Evolutionary conservation across 2,888 invertebrate genomes (phyloP).

Genomic region (Tethea ocularis): DNA sequence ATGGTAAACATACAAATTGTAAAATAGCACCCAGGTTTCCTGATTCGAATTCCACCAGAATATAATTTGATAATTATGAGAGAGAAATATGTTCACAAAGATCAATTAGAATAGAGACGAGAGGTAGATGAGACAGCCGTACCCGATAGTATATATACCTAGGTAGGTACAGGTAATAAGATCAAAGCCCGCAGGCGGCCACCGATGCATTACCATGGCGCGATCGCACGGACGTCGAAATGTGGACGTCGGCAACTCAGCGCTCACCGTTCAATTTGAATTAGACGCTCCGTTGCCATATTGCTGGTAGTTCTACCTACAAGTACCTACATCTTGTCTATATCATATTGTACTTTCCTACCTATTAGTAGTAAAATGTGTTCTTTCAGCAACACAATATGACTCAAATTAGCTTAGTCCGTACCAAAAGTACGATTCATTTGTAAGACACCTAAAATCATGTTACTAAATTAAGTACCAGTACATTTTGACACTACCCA

Average conservation of each 20-base stretch:
- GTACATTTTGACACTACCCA: too few species aligned
- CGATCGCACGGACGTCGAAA: constrained; percentile 16
- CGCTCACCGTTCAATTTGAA: constrained; percentile 29
- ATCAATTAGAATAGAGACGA: not conserved
- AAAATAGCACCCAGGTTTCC: too few species aligned
- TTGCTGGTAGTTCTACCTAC: constrained; percentile 32
- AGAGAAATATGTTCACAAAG: too few species aligned
- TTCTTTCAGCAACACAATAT: constrained; percentile 3
- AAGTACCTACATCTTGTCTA: constrained; percentile 22
- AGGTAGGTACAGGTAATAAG: constrained; percentile 23
- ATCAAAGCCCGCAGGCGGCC: constrained; percentile 25
- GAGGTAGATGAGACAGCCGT: not conserved
- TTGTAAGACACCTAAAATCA: too few species aligned
- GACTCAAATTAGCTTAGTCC: too few species aligned
- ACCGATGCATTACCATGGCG: constrained; percentile 31
- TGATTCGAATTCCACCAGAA: too few species aligned
- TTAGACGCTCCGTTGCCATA: constrained; percentile 31
- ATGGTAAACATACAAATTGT: too few species aligned
- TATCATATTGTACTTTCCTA: not conserved
- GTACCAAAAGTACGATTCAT: too few species aligned
- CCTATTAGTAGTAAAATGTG: constrained; percentile 12
- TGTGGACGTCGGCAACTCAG: constrained; percentile 28
- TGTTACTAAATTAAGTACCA: too few species aligned
- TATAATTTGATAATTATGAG: too few species aligned
- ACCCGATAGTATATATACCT: too few species aligned